phyloP scores from a whole-genome alignment of 2,113 vertebrate genomes.

The Bos taurus region DNA sequence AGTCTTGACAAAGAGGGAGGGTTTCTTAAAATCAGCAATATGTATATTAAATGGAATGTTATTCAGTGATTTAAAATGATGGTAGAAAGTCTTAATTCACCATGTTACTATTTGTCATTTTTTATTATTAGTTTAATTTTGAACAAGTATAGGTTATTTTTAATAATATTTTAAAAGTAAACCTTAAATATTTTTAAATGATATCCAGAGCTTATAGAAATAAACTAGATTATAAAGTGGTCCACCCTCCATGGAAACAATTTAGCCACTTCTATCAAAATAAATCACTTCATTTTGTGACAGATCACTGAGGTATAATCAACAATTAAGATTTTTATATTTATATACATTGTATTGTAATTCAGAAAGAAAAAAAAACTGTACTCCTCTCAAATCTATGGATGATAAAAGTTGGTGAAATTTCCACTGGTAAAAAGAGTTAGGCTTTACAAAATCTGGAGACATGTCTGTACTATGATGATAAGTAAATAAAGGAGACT shows the following conservation, averaged over 20 bases:
- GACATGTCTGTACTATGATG: not conserved
- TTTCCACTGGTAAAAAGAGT: not conserved
- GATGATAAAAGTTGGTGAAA: not conserved
- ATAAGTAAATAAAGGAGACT: not conserved
- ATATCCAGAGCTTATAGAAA: not conserved
- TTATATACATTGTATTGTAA: not conserved
- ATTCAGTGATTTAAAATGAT: not conserved
- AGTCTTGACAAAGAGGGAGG: not conserved
- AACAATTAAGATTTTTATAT: not conserved
- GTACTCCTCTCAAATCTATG: not conserved
- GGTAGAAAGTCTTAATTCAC: not conserved
- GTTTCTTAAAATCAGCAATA: not conserved
- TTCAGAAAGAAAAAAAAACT: not conserved
- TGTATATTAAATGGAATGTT: not conserved
- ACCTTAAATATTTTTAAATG: not conserved
- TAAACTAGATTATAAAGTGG: not conserved
- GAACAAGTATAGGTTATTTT: not conserved
- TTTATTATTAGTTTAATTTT: not conserved
- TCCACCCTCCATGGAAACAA: not conserved
- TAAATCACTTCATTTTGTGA: not conserved
- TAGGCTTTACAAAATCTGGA: not conserved
- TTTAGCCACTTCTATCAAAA: not conserved
- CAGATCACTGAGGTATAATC: not conserved
- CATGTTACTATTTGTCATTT: not conserved
- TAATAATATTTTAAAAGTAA: constrained; percentile 8